Percentiles rank a stretch among this genome's conserved stretches.
Evolutionary conservation across 2,797 vertebrate genomes (phyloP).

Genomic region (Micrastur ruficollis): DNA sequence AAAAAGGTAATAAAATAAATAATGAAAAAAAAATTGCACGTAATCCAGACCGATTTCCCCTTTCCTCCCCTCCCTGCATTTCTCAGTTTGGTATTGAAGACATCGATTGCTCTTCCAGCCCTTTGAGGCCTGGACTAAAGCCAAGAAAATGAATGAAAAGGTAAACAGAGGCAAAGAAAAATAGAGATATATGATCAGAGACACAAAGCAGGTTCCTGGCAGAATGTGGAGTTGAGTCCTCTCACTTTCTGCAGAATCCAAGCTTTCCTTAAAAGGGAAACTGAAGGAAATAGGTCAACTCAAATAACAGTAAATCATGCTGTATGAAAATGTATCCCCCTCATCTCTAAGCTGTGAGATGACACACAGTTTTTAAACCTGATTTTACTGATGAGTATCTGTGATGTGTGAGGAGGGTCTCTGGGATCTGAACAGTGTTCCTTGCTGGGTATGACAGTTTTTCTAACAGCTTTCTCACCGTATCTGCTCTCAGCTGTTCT

Average conservation of each 20-base stretch:
- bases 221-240: not conserved
- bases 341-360: not conserved
- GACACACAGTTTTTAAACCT: not conserved
- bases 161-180: conserved; percentile 38
- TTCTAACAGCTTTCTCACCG: not conserved
- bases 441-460: not conserved
- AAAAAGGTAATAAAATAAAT: not conserved
- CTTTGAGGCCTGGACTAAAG: not conserved
- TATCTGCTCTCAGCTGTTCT: not conserved
- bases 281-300: conserved; percentile 40
- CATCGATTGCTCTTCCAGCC: not conserved
- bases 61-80: not conserved
- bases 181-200: not conserved
- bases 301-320: conserved; percentile 24
- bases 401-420: not conserved
- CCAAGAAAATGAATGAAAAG: not conserved
- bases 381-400: not conserved
- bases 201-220: conserved; percentile 14
- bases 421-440: not conserved
- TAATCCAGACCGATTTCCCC: not conserved
- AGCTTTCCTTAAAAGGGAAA: conserved; percentile 45
- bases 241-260: not conserved
- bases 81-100: not conserved
- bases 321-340: not conserved
- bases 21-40: rapidly evolving